These are phyloP conservation scores for Onychorhynchus coronatus DNA, from an alignment of 2,113 vertebrate species.

Conservation along the genomic window DNA sequence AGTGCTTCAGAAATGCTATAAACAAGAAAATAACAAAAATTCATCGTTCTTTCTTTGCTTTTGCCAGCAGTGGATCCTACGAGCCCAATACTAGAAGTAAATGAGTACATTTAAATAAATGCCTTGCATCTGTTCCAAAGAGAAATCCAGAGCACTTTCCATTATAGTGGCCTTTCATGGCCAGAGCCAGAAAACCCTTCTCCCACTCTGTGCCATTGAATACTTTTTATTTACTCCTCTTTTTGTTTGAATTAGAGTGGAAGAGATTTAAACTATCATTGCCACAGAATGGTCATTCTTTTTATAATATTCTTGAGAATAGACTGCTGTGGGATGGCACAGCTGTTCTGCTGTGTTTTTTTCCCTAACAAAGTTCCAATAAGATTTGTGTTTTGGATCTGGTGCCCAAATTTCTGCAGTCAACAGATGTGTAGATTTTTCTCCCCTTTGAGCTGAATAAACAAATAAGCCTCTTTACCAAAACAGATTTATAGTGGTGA, in stretches of 20 bases:
- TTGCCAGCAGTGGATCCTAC: conserved; percentile 48
- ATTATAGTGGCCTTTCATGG: conserved; percentile 18
- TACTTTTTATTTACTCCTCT: background rate
- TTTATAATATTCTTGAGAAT: background rate
- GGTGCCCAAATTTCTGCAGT: background rate
- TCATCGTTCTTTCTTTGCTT: conserved; percentile 28
- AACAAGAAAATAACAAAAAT: conserved; percentile 27
- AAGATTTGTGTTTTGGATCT: background rate
- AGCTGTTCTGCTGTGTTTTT: background rate
- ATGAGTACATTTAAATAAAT: conserved; percentile 57
- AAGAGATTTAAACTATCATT: background rate
- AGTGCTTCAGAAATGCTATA: conserved; percentile 18
- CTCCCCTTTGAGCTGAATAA: background rate
- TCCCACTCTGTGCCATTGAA: conserved; percentile 13
- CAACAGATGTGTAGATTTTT: background rate
- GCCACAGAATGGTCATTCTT: background rate
- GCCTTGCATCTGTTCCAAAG: conserved; percentile 49
- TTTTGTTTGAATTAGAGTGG: background rate
- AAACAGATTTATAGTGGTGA: background rate
- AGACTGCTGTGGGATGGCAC: background rate
- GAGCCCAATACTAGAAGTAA: conserved; percentile 53
- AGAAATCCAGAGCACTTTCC: conserved; percentile 47
- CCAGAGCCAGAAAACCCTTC: conserved; percentile 37
- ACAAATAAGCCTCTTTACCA: background rate
- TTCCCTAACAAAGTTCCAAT: background rate